A percentile compares a stretch with the other conserved stretches of the same genome.
Evolutionary conservation across 2,113 vertebrate species (phyloP).

Genomic region (Eublepharis macularius): DNA sequence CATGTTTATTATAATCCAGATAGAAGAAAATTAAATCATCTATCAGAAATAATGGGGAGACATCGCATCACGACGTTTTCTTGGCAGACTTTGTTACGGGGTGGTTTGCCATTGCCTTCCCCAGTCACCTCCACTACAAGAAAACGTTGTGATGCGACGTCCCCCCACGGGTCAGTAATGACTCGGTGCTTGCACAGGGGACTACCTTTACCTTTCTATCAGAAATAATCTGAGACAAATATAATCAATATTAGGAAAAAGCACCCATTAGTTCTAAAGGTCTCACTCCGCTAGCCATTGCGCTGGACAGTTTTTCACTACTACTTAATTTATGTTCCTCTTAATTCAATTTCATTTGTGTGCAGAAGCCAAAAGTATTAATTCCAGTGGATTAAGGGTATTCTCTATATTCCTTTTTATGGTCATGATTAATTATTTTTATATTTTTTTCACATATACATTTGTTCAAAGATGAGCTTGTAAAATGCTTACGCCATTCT

Average conservation of each 20-base stretch:
- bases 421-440: not conserved
- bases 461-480: not conserved
- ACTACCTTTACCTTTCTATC: too few relatives aligned
- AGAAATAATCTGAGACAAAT: not conserved
- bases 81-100: too few relatives aligned
- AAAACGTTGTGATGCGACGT: too few relatives aligned
- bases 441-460: not conserved
- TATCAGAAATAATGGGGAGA: not conserved
- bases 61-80: too few relatives aligned
- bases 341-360: not conserved
- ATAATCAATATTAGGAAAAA: conserved; percentile 7
- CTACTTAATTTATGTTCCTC: not conserved
- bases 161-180: too few relatives aligned
- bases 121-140: too few relatives aligned
- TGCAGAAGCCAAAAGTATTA: conserved; percentile 15
- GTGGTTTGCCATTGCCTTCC: too few relatives aligned
- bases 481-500: not conserved
- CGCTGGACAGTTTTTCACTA: not conserved
- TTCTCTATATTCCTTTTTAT: not conserved
- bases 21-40: not conserved
- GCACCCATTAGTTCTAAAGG: not conserved
- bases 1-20: conserved; percentile 12
- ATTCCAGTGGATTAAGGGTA: not conserved
- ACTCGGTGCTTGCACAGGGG: too few relatives aligned
- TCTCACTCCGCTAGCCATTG: not conserved